Evolutionary conservation across 2,888 invertebrate genomes (phyloP).

Genomic region (Taenaris catops): DNA sequence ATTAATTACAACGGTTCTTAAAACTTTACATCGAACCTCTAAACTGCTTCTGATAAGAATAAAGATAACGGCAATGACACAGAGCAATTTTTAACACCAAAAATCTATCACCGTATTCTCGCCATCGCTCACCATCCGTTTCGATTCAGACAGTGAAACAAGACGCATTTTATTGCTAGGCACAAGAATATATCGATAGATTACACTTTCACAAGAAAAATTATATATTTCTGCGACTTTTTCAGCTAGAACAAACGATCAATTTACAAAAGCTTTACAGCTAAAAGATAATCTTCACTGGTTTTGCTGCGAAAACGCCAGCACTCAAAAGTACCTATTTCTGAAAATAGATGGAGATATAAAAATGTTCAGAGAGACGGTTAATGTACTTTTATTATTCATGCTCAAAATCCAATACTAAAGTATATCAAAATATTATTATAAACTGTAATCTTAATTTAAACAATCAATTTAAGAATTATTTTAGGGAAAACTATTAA

Average conservation of each 20-base stretch:
- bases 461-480: background rate
- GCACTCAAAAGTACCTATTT: constrained; percentile 83
- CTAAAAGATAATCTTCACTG: constrained; percentile 83
- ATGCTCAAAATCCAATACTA: constrained; percentile 4
- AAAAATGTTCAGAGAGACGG: constrained; percentile 72
- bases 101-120: constrained; percentile 80
- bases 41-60: too few species aligned
- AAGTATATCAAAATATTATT: constrained; percentile 1
- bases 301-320: constrained; percentile 82
- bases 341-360: constrained; percentile 86
- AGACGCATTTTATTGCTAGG: constrained; percentile 77
- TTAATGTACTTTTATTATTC: constrained; percentile 37
- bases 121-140: constrained; percentile 80
- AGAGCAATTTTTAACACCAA: constrained; percentile 78
- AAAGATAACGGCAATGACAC: constrained; percentile 75
- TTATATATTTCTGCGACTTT: constrained; percentile 62
- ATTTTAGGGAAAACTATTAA: too few species aligned
- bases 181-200: constrained; percentile 64
- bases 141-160: constrained; percentile 64
- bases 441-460: constrained; percentile 1
- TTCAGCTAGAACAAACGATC: constrained; percentile 63
- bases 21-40: too few species aligned
- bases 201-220: constrained; percentile 72
- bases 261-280: constrained; percentile 77
- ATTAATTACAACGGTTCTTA: too few species aligned